A percentile compares a stretch with the other conserved stretches of the same genome.
phyloP scores from a whole-genome alignment of 2,113 vertebrate species.

The Hemibagrus wyckioides region DNA sequence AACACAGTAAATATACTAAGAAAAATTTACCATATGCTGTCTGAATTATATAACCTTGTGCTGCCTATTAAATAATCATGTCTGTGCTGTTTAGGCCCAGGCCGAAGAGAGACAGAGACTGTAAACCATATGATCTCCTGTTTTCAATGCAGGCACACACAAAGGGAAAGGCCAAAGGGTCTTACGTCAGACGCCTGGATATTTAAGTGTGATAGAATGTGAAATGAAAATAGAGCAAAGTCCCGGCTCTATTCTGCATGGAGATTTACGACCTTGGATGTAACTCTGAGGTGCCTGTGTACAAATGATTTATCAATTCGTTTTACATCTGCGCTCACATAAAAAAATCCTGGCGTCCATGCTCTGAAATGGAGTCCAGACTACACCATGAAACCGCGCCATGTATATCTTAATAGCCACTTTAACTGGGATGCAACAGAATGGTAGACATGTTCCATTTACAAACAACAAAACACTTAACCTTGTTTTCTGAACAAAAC shows the following conservation, averaged over 20 bases:
- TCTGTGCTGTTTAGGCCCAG: neutral
- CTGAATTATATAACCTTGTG: neutral
- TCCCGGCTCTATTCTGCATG: constrained; percentile 12
- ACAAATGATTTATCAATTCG: constrained; percentile 51
- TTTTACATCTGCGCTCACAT: constrained; percentile 46
- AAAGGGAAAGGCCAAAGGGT: constrained; percentile 14
- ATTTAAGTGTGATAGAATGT: constrained; percentile 17
- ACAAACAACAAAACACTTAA: neutral
- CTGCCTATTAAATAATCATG: constrained; percentile 1
- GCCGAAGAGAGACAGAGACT: neutral
- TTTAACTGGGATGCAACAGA: constrained; percentile 11
- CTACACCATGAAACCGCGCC: constrained; percentile 2
- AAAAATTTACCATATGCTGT: neutral
- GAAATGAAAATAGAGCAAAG: constrained; percentile 48
- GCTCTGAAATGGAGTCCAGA: constrained; percentile 37
- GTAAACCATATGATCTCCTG: constrained; percentile 22
- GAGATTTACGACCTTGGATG: constrained; percentile 50
- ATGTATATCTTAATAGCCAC: constrained; percentile 43
- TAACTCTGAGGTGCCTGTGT: constrained; percentile 40
- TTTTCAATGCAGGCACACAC: constrained; percentile 19
- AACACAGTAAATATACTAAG: neutral
- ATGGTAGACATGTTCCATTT: neutral
- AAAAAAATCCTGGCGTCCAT: constrained; percentile 24
- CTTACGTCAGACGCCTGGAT: constrained; percentile 30
- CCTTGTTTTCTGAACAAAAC: neutral